A percentile compares a stretch with the other conserved stretches of the same genome.
phyloP scores from a whole-genome alignment of 2,113 vertebrate species.

The Eulacestoma nigropectus region DNA sequence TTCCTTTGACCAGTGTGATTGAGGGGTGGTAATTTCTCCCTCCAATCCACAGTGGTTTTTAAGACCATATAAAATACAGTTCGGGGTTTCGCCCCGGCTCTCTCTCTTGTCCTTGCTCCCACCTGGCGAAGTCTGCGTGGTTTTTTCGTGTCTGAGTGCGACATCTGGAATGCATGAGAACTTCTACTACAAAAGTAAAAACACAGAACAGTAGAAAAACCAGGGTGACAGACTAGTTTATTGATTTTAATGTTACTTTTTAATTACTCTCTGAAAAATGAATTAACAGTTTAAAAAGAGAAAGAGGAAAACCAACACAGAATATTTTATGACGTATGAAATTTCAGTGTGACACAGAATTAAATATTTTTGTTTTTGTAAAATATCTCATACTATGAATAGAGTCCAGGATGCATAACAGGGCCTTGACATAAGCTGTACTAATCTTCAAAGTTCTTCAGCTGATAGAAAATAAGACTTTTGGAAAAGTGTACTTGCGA shows the following conservation, averaged over 20 bases:
- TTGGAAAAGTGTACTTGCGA: rapidly evolving
- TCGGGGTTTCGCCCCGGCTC: too few relatives aligned
- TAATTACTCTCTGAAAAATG: neutral
- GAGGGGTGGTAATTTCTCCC: too few relatives aligned
- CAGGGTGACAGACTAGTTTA: neutral
- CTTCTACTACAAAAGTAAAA: too few relatives aligned
- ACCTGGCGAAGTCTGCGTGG: too few relatives aligned
- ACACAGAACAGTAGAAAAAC: too few relatives aligned
- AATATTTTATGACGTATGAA: neutral
- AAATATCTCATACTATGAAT: neutral
- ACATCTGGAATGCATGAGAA: too few relatives aligned
- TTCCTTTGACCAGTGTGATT: too few relatives aligned
- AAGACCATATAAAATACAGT: too few relatives aligned
- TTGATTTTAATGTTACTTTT: neutral
- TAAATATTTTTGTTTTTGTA: neutral
- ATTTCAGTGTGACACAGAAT: neutral
- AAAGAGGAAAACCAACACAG: neutral
- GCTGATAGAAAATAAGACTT: neutral
- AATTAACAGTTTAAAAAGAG: neutral
- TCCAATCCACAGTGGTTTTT: too few relatives aligned
- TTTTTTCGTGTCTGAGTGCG: too few relatives aligned
- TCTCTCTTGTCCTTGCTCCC: too few relatives aligned
- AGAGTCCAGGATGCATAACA: neutral
- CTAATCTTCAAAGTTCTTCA: neutral
- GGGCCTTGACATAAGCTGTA: neutral